Base-by-base conservation (phyloP, 2,113 vertebrate genomes). In the Rutilus rutilus region DNA sequence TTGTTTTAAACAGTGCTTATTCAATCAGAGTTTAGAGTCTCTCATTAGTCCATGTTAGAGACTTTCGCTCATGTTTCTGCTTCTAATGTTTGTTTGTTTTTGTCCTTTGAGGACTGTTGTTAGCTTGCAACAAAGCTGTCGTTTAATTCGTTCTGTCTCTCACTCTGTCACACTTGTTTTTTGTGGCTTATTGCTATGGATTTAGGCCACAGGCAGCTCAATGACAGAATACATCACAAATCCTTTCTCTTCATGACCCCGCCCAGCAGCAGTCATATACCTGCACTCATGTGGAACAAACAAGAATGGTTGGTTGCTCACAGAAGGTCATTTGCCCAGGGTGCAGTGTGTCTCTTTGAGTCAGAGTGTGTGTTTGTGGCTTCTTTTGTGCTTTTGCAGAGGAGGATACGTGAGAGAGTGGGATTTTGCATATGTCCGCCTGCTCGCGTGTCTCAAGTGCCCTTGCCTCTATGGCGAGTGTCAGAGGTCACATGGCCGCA, bases 211-310 rank as follows among this genome's bases (percentile, higher is more conserved):
- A 73, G 82, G 67, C 67, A 36, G 82, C 82, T 83, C 82, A 74
- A 73, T 83, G 82, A 74, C 82, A 73, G 65, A 71, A 73, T 73
- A 83, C 23, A 59, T 83, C 82, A 83, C 50, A 83, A 83, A 83
- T 71, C 47, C 60, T 65, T 69, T 84, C 65, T 71, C 62, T 47
- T 59, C 93, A 86, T 90, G 89, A 88, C 87, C 90, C 90, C 89
- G 87, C 91, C 67, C 88, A 86, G 88, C 91, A 90, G 91, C 90
- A 91, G 91, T 89, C 90, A 89, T 91, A 93, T 92, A 93, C 92
- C 93, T 93, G 94, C 92, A 89, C 88, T 94, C 92, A 92, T 93
- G 92, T 94, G 94, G 92, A 95, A 94, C 93, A 93, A 94, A 94
- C 91, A 89, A 87, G 50, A 93, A 94, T 91, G 93, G 93, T 93